Base-by-base conservation (phyloP, 2,797 vertebrate genomes). In the Hemibagrus guttatus region DNA sequence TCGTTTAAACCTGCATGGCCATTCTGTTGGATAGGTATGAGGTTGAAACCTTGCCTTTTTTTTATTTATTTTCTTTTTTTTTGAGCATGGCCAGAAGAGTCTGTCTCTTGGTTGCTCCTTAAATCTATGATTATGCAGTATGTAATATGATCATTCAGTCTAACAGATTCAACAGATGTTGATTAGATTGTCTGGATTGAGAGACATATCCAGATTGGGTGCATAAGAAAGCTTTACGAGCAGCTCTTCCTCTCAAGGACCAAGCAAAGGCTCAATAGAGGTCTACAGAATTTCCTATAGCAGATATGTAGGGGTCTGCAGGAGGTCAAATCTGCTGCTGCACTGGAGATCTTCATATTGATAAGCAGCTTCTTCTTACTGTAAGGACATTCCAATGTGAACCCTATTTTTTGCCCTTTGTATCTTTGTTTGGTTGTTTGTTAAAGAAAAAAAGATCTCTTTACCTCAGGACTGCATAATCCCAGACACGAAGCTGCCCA, bases 371-470 rank as follows among this genome's bases (percentile, higher is more conserved):
- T 69, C 66, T 66, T 84, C 28, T 83, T 80, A 86, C 52, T 85
- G 39, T 87, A 35, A 84, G 84, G 81, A 87, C 88, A 88, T 89
- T 89, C 90, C 88, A 89, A 80, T 68, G 64, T 88, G 76, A 87
- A 84, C 28, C 39, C 58, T 75, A 21, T 69, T 82, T 81, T 84
- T 42, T 83, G 31, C 26, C 84, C 84, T 84, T 86, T 63, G 56
- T 56, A 39, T 82, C 23, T 63, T 86, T 84, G 28, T 78, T 76
- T 85, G 82, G 64, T 74, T 85, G 76, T 83, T 52, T 87, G 83
- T 83, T 49, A 49, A 49, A 49, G 8, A 46, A 46, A n/a, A 86
- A 88, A 89, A 63, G 79, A 85, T 83, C 81, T 86, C 31, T 81
- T 85, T 89, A 89, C 84, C 87, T 88, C 90, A 84, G 72, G 81